Evolutionary conservation across 2,797 vertebrate species (phyloP), one percentile per base, ranked within the genome.

Genomic region (Cetoscarus ocellatus): DNA sequence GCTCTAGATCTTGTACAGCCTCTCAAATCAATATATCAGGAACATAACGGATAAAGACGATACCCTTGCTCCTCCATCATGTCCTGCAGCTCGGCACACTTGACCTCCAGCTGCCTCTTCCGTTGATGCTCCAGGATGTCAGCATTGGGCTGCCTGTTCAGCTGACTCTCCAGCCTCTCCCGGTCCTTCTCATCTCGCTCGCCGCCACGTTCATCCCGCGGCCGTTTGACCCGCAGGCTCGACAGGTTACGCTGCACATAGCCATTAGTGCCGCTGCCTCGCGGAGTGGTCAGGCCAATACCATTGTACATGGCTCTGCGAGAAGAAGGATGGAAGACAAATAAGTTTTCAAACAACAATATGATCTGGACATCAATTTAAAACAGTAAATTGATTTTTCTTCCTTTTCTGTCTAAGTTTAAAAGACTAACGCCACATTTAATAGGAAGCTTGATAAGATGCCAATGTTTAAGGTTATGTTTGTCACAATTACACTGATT

Each of bases 21-120:
- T 27, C 4, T 27, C 27, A 27, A 27, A 2, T 27, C 4, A 27
- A 27, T 4, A 27, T 27, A 27, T 27, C 38, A 10, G 43, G 3
- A 7, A 13, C 5, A 15, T 12, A 45, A 45, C 36, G 35, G 9
- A 50, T 17, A 3, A 1, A 6, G 11, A 51, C 34, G 0, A 7
- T 68, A 98, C 97, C 97, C 97, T 70, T 97, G 96, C 79, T 98
- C 96, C 90, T 97, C 97, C 97, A 97, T 97, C 94, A 97, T 97
- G 93, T 97, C 97, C 88, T 97, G 96, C 82, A 98, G 93, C 89
- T 98, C 96, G 1, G 96, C 95, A 93, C 97, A 97, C 87, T 97
- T 96, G 81, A 98, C 95, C 93, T 98, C 97, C 90, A 97, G 95
- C 90, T 96, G 96, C 84, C 97, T 94, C 93, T 97, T 98, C 67